Conservation (phyloP, 2,797 vertebrate species). For the Poecilia gillii region DNA sequence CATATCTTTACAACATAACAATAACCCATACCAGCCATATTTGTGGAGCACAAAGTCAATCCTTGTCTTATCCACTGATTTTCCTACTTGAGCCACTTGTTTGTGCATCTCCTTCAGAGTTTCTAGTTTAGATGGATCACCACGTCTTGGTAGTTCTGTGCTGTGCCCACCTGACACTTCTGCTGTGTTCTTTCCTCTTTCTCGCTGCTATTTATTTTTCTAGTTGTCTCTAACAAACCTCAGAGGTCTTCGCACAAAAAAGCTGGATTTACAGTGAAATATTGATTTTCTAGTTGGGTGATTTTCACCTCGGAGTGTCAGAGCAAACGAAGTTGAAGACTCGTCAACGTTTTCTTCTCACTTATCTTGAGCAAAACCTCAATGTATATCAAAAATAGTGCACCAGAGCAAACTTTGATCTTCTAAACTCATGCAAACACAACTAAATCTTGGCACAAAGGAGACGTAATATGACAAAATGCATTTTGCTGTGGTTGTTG, state of each 20-base stretch:
- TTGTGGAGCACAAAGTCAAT: background rate
- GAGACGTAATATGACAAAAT: slow-evolving; percentile 2
- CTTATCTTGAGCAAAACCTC: background rate
- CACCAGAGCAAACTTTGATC: background rate
- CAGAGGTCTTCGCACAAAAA: background rate
- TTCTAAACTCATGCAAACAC: background rate
- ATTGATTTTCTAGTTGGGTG: background rate
- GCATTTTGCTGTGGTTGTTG: slow-evolving; percentile 12
- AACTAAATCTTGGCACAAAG: background rate
- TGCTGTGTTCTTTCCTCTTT: background rate
- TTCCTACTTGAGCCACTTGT: background rate
- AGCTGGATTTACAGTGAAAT: background rate
- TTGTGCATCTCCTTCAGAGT: background rate
- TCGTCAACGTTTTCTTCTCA: background rate
- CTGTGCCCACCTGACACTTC: background rate
- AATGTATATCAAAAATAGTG: background rate
- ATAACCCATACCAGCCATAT: background rate
- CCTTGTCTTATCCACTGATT: background rate
- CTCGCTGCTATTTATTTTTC: background rate
- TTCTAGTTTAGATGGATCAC: background rate
- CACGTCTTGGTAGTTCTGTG: background rate
- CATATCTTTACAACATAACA: background rate
- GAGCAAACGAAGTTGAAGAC: background rate
- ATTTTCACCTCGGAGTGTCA: background rate
- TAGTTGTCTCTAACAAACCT: background rate